Conservation (phyloP, 2,888 invertebrate species). For the Stenichneumon culpator region DNA sequence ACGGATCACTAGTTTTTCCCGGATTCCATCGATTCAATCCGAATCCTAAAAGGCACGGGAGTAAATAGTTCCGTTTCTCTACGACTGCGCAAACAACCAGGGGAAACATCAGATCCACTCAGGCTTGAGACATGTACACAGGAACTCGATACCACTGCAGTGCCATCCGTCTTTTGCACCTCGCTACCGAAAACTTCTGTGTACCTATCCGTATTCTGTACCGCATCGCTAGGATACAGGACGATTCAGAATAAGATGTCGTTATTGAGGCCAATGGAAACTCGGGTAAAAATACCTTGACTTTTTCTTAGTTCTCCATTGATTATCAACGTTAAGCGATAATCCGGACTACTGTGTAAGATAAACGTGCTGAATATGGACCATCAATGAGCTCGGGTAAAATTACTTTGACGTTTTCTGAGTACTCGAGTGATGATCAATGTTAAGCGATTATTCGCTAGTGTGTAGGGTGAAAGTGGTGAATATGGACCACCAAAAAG, state of each 20-base stretch:
- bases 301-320: too few species aligned
- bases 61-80: constrained; percentile 41
- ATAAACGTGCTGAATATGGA: too few species aligned
- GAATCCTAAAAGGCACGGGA: constrained; percentile 66
- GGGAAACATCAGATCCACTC: background rate
- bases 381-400: too few species aligned
- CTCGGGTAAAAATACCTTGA: too few species aligned
- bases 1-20: constrained; percentile 72
- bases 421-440: too few species aligned
- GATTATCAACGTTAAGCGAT: too few species aligned
- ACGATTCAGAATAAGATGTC: background rate
- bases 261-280: too few species aligned
- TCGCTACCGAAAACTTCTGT: constrained; percentile 13
- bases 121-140: background rate
- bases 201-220: background rate
- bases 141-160: background rate
- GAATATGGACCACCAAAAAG: too few species aligned
- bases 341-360: too few species aligned
- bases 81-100: constrained; percentile 2
- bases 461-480: too few species aligned
- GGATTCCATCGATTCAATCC: constrained; percentile 67
- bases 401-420: too few species aligned
- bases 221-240: background rate
- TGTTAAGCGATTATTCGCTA: too few species aligned
- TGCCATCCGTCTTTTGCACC: constrained; percentile 18